phyloP scores from a whole-genome alignment of 2,888 invertebrate species.

The Macrosoma leucophasiata region DNA sequence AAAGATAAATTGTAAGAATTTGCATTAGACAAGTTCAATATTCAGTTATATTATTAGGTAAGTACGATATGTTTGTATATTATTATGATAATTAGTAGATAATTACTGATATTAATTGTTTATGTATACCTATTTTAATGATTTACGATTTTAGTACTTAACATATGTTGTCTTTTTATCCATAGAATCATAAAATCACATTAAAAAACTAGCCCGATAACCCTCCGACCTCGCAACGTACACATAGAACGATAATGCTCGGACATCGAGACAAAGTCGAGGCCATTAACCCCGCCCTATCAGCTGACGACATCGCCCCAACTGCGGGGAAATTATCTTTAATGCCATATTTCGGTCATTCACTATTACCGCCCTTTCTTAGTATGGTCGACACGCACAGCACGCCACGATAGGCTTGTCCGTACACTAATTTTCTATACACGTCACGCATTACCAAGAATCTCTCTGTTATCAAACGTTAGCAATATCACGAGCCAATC shows the following conservation, averaged over 20 bases:
- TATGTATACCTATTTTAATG: too few relatives aligned
- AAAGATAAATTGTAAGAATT: too few relatives aligned
- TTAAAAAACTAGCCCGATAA: conserved; percentile 51
- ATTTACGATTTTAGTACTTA: not conserved
- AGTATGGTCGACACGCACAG: not conserved
- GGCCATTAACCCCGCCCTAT: conserved; percentile 64
- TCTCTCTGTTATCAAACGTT: too few relatives aligned
- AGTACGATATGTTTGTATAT: too few relatives aligned
- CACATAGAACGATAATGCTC: conserved; percentile 49
- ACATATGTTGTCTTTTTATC: not conserved
- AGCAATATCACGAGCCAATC: too few relatives aligned
- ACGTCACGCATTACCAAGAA: too few relatives aligned
- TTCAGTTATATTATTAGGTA: too few relatives aligned
- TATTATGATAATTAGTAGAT: too few relatives aligned
- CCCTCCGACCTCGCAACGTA: conserved; percentile 48
- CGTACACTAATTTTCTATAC: too few relatives aligned
- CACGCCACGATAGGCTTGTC: not conserved
- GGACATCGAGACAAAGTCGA: conserved; percentile 65
- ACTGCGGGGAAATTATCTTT: conserved; percentile 61
- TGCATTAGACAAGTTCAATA: too few relatives aligned
- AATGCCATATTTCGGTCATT: conserved; percentile 61
- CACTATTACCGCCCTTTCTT: conserved; percentile 37
- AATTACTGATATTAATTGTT: too few relatives aligned
- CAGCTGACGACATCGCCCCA: conserved; percentile 69
- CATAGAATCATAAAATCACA: conserved; percentile 12